Conservation (phyloP, 2,797 vertebrate species). For the Molossus alvarezi region DNA sequence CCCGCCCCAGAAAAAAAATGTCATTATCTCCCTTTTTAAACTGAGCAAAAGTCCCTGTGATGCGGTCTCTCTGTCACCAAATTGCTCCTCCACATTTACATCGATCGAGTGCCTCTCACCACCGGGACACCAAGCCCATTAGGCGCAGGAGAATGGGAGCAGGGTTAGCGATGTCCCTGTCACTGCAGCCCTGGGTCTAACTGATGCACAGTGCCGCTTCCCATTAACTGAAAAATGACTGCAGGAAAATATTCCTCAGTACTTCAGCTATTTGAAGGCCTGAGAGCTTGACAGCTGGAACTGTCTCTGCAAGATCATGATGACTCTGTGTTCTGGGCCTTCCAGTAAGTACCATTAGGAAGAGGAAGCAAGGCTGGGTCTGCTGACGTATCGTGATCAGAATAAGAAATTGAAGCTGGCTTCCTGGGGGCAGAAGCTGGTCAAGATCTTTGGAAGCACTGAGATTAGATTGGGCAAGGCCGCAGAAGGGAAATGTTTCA, state of each 20-base stretch:
- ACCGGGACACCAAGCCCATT: background rate
- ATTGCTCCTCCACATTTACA: background rate
- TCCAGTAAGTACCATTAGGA: background rate
- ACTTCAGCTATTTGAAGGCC: slow-evolving; percentile 51
- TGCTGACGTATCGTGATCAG: background rate
- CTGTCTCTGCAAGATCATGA: background rate
- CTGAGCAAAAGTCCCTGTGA: slow-evolving; percentile 54
- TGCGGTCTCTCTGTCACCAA: slow-evolving; percentile 66
- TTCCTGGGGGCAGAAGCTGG: background rate
- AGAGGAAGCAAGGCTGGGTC: background rate
- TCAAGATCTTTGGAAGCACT: background rate
- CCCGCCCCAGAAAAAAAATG: slow-evolving; percentile 20
- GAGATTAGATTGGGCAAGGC: background rate
- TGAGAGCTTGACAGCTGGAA: slow-evolving; percentile 9
- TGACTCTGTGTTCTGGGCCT: slow-evolving; percentile 10
- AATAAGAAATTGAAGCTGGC: background rate
- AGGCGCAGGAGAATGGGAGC: slow-evolving; percentile 43
- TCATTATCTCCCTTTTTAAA: slow-evolving; percentile 73
- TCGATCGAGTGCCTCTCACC: background rate
- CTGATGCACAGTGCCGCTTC: slow-evolving; percentile 41
- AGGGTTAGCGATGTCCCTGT: slow-evolving; percentile 39
- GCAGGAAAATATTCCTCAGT: slow-evolving; percentile 20
- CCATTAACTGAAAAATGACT: slow-evolving; percentile 67
- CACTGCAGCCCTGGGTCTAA: slow-evolving; percentile 48
- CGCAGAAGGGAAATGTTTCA: background rate